Evolutionary conservation across 1,140 invertebrate species (phyloP), one percentile per base, ranked within the genome.

Genomic region (Halyomorpha halys): DNA sequence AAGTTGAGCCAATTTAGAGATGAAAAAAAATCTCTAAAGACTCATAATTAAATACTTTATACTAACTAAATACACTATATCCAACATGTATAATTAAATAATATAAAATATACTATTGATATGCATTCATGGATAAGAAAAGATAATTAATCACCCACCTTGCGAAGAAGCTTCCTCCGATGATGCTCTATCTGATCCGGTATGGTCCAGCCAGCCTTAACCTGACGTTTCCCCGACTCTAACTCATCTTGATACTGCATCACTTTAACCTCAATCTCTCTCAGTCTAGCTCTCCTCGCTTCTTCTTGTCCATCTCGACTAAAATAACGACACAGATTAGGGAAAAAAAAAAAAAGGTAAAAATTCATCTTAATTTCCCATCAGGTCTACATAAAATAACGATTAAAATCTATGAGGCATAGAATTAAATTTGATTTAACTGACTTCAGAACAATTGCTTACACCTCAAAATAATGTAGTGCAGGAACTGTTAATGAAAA

Each of bases 211-310:
- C 86, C 87, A 21, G 83, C 75, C 76, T 93, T 91, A 2, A 90
- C 72, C 45, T 79, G 81, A 64, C 87, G 79, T 71, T 85, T 82
- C 3, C 93, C 92, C 18, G 84, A 86, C 77, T 97, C 94, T 53
- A 97, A 75, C 76, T 97, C 94, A 79, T 98, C 94, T 78, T 96
- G 93, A 79, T 95, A 97, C 72, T 93, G 89, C 77, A 97, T 82
- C 16, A 92, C 91, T 78, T 94, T 94, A 51, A 96, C 78, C 80
- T 98, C 94, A 69, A 98, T 91, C 75, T 96, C 93, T 61, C 94
- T 80, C 45, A 98, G 76, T 74, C 89, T 88, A 67, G 83, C 84
- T 45, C 94, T 81, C 68, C 86, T 83, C 72, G 53, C n/a, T 62
- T 67, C 66, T 64, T 91, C 86, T 75, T 93, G 86, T 72, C 82